Conservation (phyloP, 1,140 invertebrate species). For the Nixonia krombeini region DNA sequence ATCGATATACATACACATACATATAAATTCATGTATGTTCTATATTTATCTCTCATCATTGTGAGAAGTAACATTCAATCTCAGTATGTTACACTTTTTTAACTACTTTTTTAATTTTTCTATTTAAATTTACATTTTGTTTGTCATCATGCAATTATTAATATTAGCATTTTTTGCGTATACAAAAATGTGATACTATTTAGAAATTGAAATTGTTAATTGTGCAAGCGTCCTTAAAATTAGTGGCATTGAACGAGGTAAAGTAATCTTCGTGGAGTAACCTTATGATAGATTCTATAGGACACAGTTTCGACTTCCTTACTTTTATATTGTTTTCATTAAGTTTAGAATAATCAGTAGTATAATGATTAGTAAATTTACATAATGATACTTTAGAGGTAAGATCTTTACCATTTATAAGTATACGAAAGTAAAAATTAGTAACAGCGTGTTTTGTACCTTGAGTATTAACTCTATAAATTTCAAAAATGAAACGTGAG, state of each 20-base stretch:
- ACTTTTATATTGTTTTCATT: slow-evolving; percentile 61
- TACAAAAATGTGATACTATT: no score
- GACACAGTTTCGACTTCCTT: slow-evolving; percentile 77
- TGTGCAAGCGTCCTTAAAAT: slow-evolving; percentile 87
- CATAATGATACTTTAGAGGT: slow-evolving; percentile 88
- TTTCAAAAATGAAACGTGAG: slow-evolving; percentile 87
- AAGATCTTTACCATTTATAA: slow-evolving; percentile 90
- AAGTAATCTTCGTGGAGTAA: slow-evolving; percentile 91
- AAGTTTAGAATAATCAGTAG: slow-evolving; percentile 63
- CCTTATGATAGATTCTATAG: slow-evolving; percentile 87
- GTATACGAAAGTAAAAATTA: slow-evolving; percentile 84
- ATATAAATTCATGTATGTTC: no score
- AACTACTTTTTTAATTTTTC: no score
- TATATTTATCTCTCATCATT: no score
- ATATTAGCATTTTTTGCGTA: no score
- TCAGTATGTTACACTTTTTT: no score
- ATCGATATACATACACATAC: no score
- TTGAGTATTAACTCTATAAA: slow-evolving; percentile 74
- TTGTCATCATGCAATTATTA: no score
- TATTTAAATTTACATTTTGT: no score
- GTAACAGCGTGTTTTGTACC: slow-evolving; percentile 70
- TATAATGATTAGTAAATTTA: slow-evolving; percentile 72
- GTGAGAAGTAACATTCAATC: no score
- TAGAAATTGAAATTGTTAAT: no score
- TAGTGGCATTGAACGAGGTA: slow-evolving; percentile 82